Evolutionary conservation across 1,140 invertebrate species (phyloP).

Genomic region (Drosophila pseudoananassae): DNA sequence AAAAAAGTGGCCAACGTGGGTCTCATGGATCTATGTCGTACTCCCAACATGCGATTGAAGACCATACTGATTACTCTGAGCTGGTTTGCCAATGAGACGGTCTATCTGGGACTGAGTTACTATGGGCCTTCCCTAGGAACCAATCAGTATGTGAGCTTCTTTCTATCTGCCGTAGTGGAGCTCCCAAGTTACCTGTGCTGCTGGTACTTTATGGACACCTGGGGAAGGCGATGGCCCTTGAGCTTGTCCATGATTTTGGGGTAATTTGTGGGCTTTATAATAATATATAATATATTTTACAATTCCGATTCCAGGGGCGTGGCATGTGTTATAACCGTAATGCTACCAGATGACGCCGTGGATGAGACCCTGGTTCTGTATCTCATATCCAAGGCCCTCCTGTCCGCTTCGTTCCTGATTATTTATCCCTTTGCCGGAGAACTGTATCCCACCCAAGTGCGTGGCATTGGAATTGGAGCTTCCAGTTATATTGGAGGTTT

Average conservation of each 20-base stretch:
- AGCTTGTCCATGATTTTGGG: constrained; percentile 91
- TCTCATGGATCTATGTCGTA: constrained; percentile 89
- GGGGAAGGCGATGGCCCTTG: constrained; percentile 92
- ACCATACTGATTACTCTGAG: constrained; percentile 88
- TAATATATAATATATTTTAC: not conserved
- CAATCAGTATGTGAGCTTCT: constrained; percentile 94
- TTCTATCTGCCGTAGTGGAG: constrained; percentile 92
- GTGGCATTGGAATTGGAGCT: constrained; percentile 94
- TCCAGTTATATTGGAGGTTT: constrained; percentile 94
- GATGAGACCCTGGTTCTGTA: constrained; percentile 90
- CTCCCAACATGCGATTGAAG: constrained; percentile 93
- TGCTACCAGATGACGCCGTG: constrained; percentile 90
- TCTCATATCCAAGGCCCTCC: constrained; percentile 94
- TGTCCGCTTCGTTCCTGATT: constrained; percentile 95
- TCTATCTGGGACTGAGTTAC: constrained; percentile 92
- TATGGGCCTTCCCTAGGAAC: constrained; percentile 93
- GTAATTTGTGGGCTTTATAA: constrained; percentile 26
- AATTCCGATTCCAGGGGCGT: constrained; percentile 86
- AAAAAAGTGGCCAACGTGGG: constrained; percentile 87
- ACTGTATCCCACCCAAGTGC: constrained; percentile 93
- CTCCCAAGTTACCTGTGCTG: constrained; percentile 93
- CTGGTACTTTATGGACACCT: constrained; percentile 93
- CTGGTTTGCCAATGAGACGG: constrained; percentile 91
- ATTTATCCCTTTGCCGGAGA: constrained; percentile 96
- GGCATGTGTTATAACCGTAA: constrained; percentile 92